phyloP scores from a whole-genome alignment of 2,113 vertebrate genomes.

The Cyanistes caeruleus region DNA sequence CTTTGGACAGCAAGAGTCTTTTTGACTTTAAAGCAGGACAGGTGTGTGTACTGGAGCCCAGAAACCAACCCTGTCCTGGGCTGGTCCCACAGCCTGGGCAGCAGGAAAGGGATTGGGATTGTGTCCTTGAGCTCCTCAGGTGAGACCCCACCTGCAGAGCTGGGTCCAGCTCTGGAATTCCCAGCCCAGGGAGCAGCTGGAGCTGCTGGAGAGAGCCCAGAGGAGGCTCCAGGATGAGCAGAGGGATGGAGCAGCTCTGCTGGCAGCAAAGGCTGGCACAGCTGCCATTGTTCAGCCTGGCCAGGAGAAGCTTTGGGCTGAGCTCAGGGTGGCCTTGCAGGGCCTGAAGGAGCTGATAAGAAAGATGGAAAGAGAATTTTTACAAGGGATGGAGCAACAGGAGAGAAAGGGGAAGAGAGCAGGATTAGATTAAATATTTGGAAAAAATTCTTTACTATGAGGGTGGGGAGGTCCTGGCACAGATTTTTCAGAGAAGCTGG shows the following conservation, averaged over 20 bases:
- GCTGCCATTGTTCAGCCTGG: neutral
- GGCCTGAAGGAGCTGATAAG: neutral
- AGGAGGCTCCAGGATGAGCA: neutral
- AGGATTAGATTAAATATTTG: neutral
- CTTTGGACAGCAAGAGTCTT: neutral
- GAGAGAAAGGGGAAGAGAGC: neutral
- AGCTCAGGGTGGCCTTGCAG: neutral
- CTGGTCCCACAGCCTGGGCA: neutral
- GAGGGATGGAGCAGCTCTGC: neutral
- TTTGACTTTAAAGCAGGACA: neutral
- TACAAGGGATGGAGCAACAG: rapidly evolving
- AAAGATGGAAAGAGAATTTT: neutral
- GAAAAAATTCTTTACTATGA: neutral
- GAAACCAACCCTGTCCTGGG: neutral
- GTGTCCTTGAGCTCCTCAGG: neutral
- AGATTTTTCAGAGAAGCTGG: rapidly evolving
- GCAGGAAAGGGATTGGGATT: neutral
- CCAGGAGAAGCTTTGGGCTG: neutral
- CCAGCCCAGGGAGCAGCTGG: neutral
- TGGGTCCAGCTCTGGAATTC: no score
- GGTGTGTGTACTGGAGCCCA: neutral
- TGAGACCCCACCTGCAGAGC: neutral
- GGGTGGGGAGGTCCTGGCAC: rapidly evolving
- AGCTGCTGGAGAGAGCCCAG: neutral
- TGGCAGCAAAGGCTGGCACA: neutral